Evolutionary conservation across 2,113 vertebrate species (phyloP).

Genomic region (Caranx melampygus): DNA sequence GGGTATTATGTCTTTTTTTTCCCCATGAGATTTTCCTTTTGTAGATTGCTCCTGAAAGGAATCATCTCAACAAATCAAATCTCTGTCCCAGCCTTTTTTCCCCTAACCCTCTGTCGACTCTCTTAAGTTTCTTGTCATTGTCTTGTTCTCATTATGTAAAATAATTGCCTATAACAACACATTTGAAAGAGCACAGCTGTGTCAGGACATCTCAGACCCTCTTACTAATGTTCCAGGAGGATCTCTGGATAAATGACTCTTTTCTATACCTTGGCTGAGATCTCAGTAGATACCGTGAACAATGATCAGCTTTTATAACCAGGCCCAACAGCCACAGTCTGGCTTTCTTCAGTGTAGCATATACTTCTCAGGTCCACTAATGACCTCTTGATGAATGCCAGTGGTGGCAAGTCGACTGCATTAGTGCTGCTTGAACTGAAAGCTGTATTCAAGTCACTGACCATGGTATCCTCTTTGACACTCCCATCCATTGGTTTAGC

Average conservation of each 20-base stretch:
- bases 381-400: slow-evolving; percentile 31
- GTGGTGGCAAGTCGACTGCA: slow-evolving; percentile 26
- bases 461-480: slow-evolving; percentile 31
- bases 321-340: slow-evolving; percentile 20
- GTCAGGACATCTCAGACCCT: slow-evolving; percentile 9
- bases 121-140: slow-evolving; percentile 12
- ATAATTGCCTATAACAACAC: slow-evolving; percentile 23
- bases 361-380: slow-evolving; percentile 16
- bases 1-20: not conserved
- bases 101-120: not conserved
- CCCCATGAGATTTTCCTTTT: not conserved
- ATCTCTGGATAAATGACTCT: not conserved
- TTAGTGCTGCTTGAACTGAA: slow-evolving; percentile 37
- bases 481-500: slow-evolving; percentile 2
- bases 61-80: not conserved
- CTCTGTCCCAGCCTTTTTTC: not conserved
- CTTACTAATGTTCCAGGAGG: not conserved
- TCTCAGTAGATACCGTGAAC: not conserved
- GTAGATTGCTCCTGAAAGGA: not conserved
- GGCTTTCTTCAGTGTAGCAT: slow-evolving; percentile 12
- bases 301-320: slow-evolving; percentile 35
- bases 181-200: slow-evolving; percentile 22
- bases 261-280: not conserved
- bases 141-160: slow-evolving; percentile 17
- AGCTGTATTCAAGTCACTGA: slow-evolving; percentile 35